Evolutionary conservation across 1,140 invertebrate genomes (phyloP).

Genomic region (Pseudomyrmex dendroicus): DNA sequence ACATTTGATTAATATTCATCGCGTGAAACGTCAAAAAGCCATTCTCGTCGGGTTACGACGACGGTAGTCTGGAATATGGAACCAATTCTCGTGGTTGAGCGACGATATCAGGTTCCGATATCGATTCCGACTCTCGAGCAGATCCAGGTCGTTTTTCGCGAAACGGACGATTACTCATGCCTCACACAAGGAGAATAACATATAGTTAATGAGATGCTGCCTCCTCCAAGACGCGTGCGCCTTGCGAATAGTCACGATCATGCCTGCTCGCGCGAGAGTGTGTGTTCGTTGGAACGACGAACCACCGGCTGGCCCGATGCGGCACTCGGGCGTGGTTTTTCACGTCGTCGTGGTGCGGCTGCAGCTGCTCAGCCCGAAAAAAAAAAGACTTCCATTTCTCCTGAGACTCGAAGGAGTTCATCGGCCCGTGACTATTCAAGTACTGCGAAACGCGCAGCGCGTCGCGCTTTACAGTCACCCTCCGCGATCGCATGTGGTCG

Average conservation of each 20-base stretch:
- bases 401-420: neutral
- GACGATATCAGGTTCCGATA: too few species aligned
- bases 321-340: slow-evolving; percentile 77
- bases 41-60: neutral
- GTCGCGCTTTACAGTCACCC: slow-evolving; percentile 6
- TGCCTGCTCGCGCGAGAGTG: slow-evolving; percentile 61
- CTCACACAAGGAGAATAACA: neutral
- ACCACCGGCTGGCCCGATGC: slow-evolving; percentile 36
- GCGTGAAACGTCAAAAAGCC: neutral
- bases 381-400: neutral
- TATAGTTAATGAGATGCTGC: slow-evolving; percentile 26
- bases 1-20: too few species aligned
- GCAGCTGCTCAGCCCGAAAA: neutral
- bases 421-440: slow-evolving; percentile 13
- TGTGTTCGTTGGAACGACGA: slow-evolving; percentile 42
- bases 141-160: neutral
- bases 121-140: slow-evolving; percentile 11
- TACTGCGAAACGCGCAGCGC: too few species aligned
- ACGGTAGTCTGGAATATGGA: neutral
- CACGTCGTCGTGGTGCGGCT: slow-evolving; percentile 47
- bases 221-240: slow-evolving; percentile 74
- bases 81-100: neutral
- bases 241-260: slow-evolving; percentile 55
- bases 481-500: neutral
- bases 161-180: slow-evolving; percentile 27